Conservation (phyloP, 2,113 vertebrate species). For the Engraulis encrasicolus region DNA sequence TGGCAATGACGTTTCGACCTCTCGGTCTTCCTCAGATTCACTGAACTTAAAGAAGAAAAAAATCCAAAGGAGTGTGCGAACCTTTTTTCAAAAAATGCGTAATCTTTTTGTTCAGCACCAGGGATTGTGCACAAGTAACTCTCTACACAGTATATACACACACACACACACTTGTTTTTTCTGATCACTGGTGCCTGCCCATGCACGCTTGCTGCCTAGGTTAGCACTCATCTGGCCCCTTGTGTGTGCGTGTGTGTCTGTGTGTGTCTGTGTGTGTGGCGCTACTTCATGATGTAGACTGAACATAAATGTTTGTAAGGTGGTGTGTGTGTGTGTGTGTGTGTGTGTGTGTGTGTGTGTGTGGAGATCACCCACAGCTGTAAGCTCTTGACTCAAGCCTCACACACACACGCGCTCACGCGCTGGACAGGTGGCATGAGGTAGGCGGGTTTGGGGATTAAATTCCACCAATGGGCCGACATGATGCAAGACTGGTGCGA, state of each 20-base stretch:
- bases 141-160: no score
- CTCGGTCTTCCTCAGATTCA: no score
- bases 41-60: no score
- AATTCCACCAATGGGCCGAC: background rate
- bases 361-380: background rate
- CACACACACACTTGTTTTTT: no score
- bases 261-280: no score
- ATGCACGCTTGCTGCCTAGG: background rate
- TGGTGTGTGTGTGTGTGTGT: background rate
- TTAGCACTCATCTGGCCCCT: background rate
- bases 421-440: background rate
- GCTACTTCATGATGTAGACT: background rate
- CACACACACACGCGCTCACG: background rate
- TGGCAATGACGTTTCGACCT: no score
- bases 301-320: background rate
- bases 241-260: background rate
- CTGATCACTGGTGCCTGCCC: background rate
- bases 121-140: no score
- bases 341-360: background rate
- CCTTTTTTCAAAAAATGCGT: no score
- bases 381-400: background rate
- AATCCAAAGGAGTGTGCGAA: no score
- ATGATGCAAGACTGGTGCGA: background rate
- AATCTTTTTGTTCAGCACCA: no score
- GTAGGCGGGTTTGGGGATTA: background rate